Conservation (phyloP, 64 coral and sea anemone species). For the Platygyra sinensis region DNA sequence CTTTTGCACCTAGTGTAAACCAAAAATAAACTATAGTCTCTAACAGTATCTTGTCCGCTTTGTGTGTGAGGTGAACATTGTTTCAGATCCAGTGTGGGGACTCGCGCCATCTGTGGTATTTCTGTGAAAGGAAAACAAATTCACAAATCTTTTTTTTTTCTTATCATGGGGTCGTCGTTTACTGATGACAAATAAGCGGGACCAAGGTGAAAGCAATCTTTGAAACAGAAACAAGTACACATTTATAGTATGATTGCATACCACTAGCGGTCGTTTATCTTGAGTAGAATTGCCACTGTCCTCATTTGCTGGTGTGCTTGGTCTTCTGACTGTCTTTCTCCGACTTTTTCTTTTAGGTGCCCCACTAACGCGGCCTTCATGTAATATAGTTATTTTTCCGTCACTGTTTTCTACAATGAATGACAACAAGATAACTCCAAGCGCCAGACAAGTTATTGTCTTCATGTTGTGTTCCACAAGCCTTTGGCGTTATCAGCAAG, state of each 20-base stretch:
- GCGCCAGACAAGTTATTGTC: neutral
- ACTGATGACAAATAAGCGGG: neutral
- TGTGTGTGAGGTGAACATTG: neutral
- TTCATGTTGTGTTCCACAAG: neutral
- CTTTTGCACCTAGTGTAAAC: neutral
- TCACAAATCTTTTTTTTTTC: neutral
- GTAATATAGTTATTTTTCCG: neutral
- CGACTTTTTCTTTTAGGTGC: neutral
- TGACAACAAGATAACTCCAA: neutral
- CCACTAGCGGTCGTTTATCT: neutral
- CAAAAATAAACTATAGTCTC: neutral
- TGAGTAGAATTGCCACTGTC: neutral
- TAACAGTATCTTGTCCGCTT: neutral
- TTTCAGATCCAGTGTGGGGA: neutral
- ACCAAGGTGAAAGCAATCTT: neutral
- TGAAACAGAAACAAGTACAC: neutral
- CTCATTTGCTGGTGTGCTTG: neutral
- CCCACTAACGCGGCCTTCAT: neutral
- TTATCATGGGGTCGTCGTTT: neutral
- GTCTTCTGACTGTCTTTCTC: neutral
- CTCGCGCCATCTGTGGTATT: conserved; percentile 4
- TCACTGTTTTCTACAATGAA: conserved; percentile 5
- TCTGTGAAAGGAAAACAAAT: neutral
- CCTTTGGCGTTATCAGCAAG: no score
- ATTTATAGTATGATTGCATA: neutral